Evolutionary conservation across 64 coral and sea anemone genomes (phyloP).

Genomic region (Stichodactyla mertensii): DNA sequence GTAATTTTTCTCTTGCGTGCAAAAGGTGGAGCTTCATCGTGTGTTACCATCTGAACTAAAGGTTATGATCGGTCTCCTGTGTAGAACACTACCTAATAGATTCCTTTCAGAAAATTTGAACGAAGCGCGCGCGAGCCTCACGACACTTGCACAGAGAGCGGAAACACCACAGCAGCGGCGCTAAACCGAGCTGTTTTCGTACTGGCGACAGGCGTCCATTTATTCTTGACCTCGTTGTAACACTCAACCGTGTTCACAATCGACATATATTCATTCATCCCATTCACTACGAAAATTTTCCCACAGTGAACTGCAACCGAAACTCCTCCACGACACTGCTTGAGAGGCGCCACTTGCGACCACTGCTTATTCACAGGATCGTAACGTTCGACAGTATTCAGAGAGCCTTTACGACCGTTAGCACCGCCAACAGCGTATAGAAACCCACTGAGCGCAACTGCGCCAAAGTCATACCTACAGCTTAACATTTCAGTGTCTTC

Average conservation of each 20-base stretch:
- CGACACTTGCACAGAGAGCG: background rate
- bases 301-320: slow-evolving; percentile 88
- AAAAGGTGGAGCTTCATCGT: too few relatives aligned
- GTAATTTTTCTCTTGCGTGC: too few relatives aligned
- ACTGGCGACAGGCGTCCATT: slow-evolving; percentile 71
- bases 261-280: slow-evolving; percentile 99
- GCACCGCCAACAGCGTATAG: slow-evolving; percentile 90
- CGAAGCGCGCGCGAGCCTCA: background rate
- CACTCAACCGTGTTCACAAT: slow-evolving; percentile 88
- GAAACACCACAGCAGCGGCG: slow-evolving; percentile 79
- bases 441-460: slow-evolving; percentile 70
- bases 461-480: slow-evolving; percentile 89
- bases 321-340: slow-evolving; percentile 82
- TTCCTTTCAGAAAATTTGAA: too few relatives aligned
- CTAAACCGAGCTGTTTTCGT: slow-evolving; percentile 86
- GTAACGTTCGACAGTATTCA: slow-evolving; percentile 89
- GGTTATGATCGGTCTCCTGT: too few relatives aligned
- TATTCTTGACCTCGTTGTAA: slow-evolving; percentile 82
- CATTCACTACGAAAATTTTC: slow-evolving; percentile 97
- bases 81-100: too few relatives aligned
- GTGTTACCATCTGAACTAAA: too few relatives aligned
- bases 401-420: slow-evolving; percentile 77
- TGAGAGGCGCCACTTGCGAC: slow-evolving; percentile 78
- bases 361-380: slow-evolving; percentile 65
- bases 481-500: slow-evolving; percentile 76